Evolutionary conservation across 2,113 vertebrate genomes (phyloP), one percentile per base, ranked within the genome.

Genomic region (Stictonetta naevosa): DNA sequence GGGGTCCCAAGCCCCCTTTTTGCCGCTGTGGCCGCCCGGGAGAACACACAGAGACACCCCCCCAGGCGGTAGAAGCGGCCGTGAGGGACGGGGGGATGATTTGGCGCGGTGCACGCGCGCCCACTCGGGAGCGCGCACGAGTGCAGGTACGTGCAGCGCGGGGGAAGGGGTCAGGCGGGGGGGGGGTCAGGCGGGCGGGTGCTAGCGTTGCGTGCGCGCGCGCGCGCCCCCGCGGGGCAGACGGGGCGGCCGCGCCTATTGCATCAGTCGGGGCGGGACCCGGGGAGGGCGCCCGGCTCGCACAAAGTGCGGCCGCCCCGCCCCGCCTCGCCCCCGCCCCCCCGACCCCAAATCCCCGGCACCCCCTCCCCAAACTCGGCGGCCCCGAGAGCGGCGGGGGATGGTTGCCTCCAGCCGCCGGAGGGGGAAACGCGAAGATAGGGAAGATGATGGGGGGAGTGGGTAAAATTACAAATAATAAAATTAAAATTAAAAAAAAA

Each of bases 261-360:
- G 94, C 92, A 93, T 95, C 94, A 95, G 85, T 73, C 80, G 48
- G 68, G 87, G 56, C 56, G 80, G 52, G 46, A 48, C 15, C 36
- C 36, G 62, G 63, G 46, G 46, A 48, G 46, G 46, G 46, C 46
- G 46, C 46, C 20, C 10, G 46, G 46, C 46, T 22, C 46, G 46
- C 46, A 48, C 20, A 48, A 48, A 48, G 46, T 48, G 46, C 46
- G 46, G 20, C 10, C 20, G 46, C 9, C 63, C 18, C 40, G 28
- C 60, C 8, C 46, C 28, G n/a, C 26, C 23, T 6, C 16, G 2
- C 9, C 15, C 7, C 18, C 23, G 6, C 15, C 23, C 18, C 23
- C 7, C 15, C 23, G 10, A 48, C 46, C 46, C 46, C 46, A 48
- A 22, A 48, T 22, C 46, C 20, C 46, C 46, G 10, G 46, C 46